These are phyloP conservation scores for Boulengeromyrus knoepffleri DNA, from an alignment of 2,113 vertebrate genomes.

Conservation along the genomic window DNA sequence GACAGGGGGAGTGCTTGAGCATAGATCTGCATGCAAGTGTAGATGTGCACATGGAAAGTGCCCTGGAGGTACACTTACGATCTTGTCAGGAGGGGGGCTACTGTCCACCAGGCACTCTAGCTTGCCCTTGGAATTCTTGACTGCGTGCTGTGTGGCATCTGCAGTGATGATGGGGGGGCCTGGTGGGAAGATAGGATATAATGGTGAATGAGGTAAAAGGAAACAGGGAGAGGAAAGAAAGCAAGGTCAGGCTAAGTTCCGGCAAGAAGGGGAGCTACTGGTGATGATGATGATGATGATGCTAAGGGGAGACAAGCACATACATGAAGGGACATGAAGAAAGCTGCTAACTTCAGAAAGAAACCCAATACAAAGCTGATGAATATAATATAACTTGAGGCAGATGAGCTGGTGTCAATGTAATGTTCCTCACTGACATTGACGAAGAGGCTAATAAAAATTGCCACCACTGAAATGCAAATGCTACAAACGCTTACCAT, in stretches of 20 bases:
- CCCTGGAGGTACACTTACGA: conserved; percentile 60
- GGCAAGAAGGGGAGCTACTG: not conserved
- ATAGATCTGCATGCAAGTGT: not conserved
- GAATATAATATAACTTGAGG: not conserved
- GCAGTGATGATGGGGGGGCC: conserved; percentile 78
- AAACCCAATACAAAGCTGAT: not conserved
- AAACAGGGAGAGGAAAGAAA: conserved; percentile 2
- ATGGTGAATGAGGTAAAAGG: not conserved
- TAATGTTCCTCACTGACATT: not conserved
- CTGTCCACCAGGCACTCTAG: conserved; percentile 78
- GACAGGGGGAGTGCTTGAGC: not conserved
- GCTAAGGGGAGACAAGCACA: not conserved
- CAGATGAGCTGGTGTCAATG: not conserved
- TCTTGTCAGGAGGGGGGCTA: conserved; percentile 75
- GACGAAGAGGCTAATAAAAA: not conserved
- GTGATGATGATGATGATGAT: not conserved
- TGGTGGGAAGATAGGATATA: conserved; percentile 36
- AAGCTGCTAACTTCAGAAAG: not conserved
- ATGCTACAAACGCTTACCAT: conserved; percentile 55
- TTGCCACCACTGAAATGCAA: not conserved
- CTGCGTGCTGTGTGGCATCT: conserved; percentile 66
- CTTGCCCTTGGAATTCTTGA: conserved; percentile 73
- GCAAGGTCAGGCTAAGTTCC: not conserved
- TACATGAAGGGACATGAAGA: not conserved
- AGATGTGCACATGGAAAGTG: conserved; percentile 19